Percentiles rank a stretch among this genome's conserved stretches.
These are phyloP conservation scores for Mechanitis messenoides DNA, from an alignment of 2,888 invertebrate genomes.

Conservation along the genomic window DNA sequence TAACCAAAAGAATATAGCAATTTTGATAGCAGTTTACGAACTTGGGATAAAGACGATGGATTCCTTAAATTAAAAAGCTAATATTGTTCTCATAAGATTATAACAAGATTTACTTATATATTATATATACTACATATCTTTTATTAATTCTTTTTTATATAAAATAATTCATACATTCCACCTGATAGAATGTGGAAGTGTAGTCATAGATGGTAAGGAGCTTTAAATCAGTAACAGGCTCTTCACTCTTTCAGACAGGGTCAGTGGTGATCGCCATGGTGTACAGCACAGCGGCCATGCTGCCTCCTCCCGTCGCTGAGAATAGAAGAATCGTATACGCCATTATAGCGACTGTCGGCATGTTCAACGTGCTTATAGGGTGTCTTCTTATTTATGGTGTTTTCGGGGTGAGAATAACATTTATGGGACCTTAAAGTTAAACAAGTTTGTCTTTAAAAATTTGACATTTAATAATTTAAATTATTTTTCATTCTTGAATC, in stretches of 20 bases:
- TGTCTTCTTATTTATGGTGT: slow-evolving; percentile 50
- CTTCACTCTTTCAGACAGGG: slow-evolving; percentile 37
- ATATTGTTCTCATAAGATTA: too few relatives aligned
- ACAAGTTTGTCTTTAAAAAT: too few relatives aligned
- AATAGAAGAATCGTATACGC: slow-evolving; percentile 24
- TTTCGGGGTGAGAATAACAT: slow-evolving; percentile 40
- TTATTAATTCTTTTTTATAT: too few relatives aligned
- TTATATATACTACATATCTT: neutral
- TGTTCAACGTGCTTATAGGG: slow-evolving; percentile 41
- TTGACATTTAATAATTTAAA: too few relatives aligned
- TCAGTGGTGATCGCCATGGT: slow-evolving; percentile 38
- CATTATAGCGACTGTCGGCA: slow-evolving; percentile 35
- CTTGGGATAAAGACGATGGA: neutral
- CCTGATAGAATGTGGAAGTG: too few relatives aligned
- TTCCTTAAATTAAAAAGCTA: too few relatives aligned
- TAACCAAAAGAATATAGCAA: too few relatives aligned
- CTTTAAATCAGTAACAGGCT: too few relatives aligned
- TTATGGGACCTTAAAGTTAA: too few relatives aligned
- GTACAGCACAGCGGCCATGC: slow-evolving; percentile 43
- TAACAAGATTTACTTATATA: neutral
- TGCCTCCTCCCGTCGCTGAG: slow-evolving; percentile 30
- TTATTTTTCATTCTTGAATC: too few relatives aligned
- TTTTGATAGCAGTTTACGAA: neutral
- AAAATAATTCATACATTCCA: too few relatives aligned
- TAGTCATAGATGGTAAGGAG: too few relatives aligned